Evolutionary conservation across 2,888 invertebrate genomes (phyloP).

Genomic region (Tineola bisselliella): DNA sequence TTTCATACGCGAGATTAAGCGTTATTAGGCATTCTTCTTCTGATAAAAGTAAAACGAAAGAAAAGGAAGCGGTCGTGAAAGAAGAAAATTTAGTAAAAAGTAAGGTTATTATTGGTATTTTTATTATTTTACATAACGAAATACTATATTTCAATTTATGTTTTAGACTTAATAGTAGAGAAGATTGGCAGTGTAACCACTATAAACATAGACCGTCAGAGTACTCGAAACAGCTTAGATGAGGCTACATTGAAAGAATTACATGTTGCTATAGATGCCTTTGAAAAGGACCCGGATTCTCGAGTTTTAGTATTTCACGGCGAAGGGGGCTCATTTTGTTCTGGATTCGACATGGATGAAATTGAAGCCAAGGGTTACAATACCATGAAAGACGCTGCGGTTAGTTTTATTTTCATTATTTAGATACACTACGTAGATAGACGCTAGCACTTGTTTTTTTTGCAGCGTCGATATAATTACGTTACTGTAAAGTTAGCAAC

Average conservation of each 20-base stretch:
- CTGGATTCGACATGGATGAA: slow-evolving; percentile 89
- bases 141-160: slow-evolving; percentile 14
- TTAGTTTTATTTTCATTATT: slow-evolving; percentile 25
- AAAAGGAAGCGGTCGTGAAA: slow-evolving; percentile 30
- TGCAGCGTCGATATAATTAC: no score
- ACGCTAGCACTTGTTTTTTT: no score
- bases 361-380: slow-evolving; percentile 61
- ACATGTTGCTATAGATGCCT: slow-evolving; percentile 75
- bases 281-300: slow-evolving; percentile 79
- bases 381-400: slow-evolving; percentile 46
- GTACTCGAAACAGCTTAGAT: slow-evolving; percentile 85
- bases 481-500: no score
- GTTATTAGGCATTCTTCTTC: slow-evolving; percentile 32
- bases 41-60: slow-evolving; percentile 30
- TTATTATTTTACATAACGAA: slow-evolving; percentile 16
- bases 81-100: slow-evolving; percentile 46
- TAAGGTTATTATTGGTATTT: slow-evolving; percentile 33
- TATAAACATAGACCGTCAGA: slow-evolving; percentile 88
- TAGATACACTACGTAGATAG: no score
- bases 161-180: slow-evolving; percentile 62
- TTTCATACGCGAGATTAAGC: slow-evolving; percentile 26
- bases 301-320: slow-evolving; percentile 86
- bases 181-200: slow-evolving; percentile 74
- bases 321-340: slow-evolving; percentile 92
- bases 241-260: slow-evolving; percentile 74